Base-by-base conservation (phyloP, 2,888 invertebrate genomes). In the Ecliptopera silaceata region DNA sequence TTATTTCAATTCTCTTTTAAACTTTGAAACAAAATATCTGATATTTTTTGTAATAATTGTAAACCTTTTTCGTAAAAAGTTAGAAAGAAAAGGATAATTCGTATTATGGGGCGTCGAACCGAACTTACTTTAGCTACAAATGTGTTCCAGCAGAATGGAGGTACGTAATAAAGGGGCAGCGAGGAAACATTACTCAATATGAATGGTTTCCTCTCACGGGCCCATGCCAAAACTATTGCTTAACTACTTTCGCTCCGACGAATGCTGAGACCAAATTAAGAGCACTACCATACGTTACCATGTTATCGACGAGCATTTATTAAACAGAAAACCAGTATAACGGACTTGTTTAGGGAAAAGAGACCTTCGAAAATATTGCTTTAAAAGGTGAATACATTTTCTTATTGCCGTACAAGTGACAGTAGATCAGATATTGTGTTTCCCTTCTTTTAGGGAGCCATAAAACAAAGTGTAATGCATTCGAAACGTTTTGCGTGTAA, bases 101-200 rank as follows among this genome's bases (percentile, higher is more conserved):
- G 71, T 72, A 68, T 48, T 59, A 66, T 69, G 61, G 70, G 68
- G 73, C 75, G 75, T 75, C 71, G 75, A 74, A 70, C 70, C 71
- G 65, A 65, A 67, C 70, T 68, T 74, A 75, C 72, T 80, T 79
- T 72, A 74, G 74, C 71, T 71, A 77, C 77, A 76, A 78, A 77
- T 77, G 77, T 76, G 72, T 80, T 77, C 70, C 75, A 72, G 66
- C 69, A 70, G 74, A 74, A 73, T 69, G 71, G 71, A 72, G 71
- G 77, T 77, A 72, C 68, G 80, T 79, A 77, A 79, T 80, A 76
- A 77, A 79, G 78, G 73, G 72, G 75, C 76, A 74, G 68, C 66
- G 70, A 75, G 84, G 82, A 83, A 83, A 79, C 84, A 86, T 86
- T 86, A 84, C 72, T 82, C 84, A 80, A 80, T 86, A 84, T 79